Evolutionary conservation across 2,888 invertebrate genomes (phyloP).

Genomic region (Perdita meconis): DNA sequence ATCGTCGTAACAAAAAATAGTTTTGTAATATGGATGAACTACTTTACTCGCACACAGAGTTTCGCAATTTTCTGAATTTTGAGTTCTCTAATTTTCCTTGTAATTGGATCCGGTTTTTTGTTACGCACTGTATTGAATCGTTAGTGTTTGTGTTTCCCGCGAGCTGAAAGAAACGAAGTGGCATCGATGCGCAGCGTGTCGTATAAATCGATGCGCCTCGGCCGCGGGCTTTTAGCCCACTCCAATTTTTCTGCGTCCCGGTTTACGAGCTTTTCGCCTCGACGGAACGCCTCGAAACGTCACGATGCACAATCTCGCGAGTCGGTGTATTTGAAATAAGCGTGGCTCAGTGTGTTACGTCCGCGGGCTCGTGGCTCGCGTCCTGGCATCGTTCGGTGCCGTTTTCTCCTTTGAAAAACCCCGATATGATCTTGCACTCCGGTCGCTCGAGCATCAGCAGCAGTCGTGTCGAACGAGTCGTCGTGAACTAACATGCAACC

Average conservation of each 20-base stretch:
- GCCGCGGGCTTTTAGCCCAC: constrained; percentile 60
- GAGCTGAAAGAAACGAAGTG: constrained; percentile 6
- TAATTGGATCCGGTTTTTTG: too few relatives aligned
- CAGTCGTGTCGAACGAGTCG: constrained; percentile 18
- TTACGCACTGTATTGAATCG: too few relatives aligned
- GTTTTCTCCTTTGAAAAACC: neutral
- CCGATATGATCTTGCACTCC: constrained; percentile 34
- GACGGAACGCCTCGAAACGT: constrained; percentile 27
- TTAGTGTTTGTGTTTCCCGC: constrained; percentile 47
- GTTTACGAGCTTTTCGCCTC: constrained; percentile 33
- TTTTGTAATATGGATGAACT: too few relatives aligned
- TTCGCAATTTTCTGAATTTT: too few relatives aligned
- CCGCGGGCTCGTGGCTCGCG: neutral
- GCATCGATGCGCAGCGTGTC: constrained; percentile 55
- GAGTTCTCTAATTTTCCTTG: too few relatives aligned
- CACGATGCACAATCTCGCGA: constrained; percentile 15
- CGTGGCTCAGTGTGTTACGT: constrained; percentile 2
- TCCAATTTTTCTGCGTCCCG: constrained; percentile 51
- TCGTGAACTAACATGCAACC: constrained; percentile 34
- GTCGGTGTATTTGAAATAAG: constrained; percentile 21
- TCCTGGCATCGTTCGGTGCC: neutral
- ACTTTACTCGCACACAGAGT: too few relatives aligned
- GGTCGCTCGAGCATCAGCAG: constrained; percentile 16
- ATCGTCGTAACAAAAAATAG: too few relatives aligned
- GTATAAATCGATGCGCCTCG: constrained; percentile 67